A percentile compares a stretch with the other conserved stretches of the same genome.
phyloP scores from a whole-genome alignment of 2,113 vertebrate species.

The Cryptomyrus ogoouensis region DNA sequence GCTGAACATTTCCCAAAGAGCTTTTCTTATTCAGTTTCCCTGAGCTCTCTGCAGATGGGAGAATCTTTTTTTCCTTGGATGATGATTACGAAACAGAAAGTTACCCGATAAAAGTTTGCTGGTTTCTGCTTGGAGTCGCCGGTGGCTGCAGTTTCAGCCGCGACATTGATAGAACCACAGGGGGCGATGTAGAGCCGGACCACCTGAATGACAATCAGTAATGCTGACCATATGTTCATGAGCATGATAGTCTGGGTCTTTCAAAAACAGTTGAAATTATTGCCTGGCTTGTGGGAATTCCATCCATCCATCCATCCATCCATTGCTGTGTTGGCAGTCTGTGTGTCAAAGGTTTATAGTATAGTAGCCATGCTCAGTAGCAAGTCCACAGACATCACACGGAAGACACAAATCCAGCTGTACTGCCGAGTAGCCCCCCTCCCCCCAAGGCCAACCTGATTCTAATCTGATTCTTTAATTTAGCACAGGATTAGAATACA shows the following conservation, averaged over 20 bases:
- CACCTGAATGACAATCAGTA: background rate
- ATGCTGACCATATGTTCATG: background rate
- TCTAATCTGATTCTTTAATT: background rate
- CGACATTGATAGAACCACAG: background rate
- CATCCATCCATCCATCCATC: background rate
- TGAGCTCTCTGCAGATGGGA: background rate
- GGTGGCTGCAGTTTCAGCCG: background rate
- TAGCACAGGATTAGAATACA: background rate
- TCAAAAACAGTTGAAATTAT: background rate
- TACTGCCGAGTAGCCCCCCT: background rate
- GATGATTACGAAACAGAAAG: background rate
- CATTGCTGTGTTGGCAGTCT: background rate
- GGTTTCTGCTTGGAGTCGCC: background rate
- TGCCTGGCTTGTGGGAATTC: background rate
- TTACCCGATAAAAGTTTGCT: background rate
- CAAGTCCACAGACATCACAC: background rate
- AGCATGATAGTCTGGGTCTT: background rate
- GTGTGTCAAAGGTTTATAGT: background rate
- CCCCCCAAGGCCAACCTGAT: background rate
- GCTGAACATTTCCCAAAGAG: slow-evolving; percentile 32
- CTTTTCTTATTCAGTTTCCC: background rate
- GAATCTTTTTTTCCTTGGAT: background rate
- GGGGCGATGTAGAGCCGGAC: background rate
- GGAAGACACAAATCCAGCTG: background rate
- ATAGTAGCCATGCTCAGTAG: background rate